Conservation (phyloP, 2,888 invertebrate genomes). For the Caenorhabditis parvicauda region DNA sequence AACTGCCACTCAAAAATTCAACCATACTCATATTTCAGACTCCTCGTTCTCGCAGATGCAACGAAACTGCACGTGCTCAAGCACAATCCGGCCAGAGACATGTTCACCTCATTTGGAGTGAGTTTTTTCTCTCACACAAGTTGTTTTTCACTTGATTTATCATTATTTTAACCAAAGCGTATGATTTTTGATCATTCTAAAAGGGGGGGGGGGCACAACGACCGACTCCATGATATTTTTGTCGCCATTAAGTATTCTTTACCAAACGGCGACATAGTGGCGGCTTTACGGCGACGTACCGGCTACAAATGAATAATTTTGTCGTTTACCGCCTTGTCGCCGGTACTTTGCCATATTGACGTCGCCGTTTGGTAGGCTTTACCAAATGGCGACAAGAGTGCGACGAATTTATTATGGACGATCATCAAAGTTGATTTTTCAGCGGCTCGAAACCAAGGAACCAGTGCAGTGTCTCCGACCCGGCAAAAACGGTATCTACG, state of each 20-base stretch:
- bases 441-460: conserved; percentile 35
- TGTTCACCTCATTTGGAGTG: conserved; percentile 42
- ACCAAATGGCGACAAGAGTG: too few species aligned
- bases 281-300: too few species aligned
- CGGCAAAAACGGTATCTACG: conserved; percentile 40
- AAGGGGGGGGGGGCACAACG: too few species aligned
- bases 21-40: conserved; percentile 3
- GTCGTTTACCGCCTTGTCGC: too few species aligned
- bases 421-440: too few species aligned
- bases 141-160: not conserved
- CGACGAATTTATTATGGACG: not conserved
- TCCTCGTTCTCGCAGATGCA: conserved; percentile 29
- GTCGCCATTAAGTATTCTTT: too few species aligned
- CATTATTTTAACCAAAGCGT: not conserved
- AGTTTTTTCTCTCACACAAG: conserved; percentile 7
- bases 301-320: not conserved
- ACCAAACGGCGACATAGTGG: too few species aligned
- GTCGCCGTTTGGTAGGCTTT: too few species aligned
- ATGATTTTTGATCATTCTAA: not conserved
- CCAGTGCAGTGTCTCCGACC: conserved; percentile 45
- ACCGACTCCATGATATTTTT: too few species aligned
- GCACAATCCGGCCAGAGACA: conserved; percentile 43
- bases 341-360: not conserved
- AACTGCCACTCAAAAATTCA: not conserved
- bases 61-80: conserved; percentile 47